Base-by-base conservation (phyloP, 2,113 vertebrate species). In the Xiphophorus hellerii region DNA sequence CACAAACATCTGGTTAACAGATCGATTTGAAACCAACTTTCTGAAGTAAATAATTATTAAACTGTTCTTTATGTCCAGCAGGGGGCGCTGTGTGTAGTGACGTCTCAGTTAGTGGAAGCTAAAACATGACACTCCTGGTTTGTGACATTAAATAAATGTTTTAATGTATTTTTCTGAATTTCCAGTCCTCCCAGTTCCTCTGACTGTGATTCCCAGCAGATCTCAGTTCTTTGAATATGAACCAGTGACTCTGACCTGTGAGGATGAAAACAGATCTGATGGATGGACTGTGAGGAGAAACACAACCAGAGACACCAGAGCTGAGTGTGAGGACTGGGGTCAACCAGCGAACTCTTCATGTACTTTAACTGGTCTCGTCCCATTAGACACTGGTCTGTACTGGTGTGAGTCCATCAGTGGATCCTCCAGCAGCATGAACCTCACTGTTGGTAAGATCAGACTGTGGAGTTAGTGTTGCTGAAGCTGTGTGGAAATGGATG, bases 401-500 rank as follows among this genome's bases (percentile, higher is more conserved):
- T 67, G 65, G 65, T 67, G 65, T 42, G 25, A 29, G 29, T 63
- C 62, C 62, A 63, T 12, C 13, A 28, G 28, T 15, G 65, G 13
- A 28, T 37, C 65, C 6, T 15, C 44, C 44, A 67, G 65, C 27
- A 67, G 13, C 65, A 67, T 37, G 14, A 67, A n/a, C 48, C 9
- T 7, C 25, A 22, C 25, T 22, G 2, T 22, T 54, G 51, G 51
- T 54, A 54, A 66, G 37, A 66, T 66, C 65, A 39, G 33, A 39
- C 64, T 66, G 62, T 63, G 64, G 64, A 66, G 22, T 28, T 66
- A n/a, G n/a, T 66, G 65, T 15, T 66, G 35, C 39, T 66, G 33
- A 66, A 66, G 64, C 25, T 63, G 62, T 63, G 62, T 66, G 64
- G 64, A 66, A 37, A 66, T 66, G 35, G 62, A 51, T 51, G 48